Evolutionary conservation across 2,888 invertebrate genomes (phyloP), one percentile per base, ranked within the genome.

Genomic region (Pherbina coryleti): DNA sequence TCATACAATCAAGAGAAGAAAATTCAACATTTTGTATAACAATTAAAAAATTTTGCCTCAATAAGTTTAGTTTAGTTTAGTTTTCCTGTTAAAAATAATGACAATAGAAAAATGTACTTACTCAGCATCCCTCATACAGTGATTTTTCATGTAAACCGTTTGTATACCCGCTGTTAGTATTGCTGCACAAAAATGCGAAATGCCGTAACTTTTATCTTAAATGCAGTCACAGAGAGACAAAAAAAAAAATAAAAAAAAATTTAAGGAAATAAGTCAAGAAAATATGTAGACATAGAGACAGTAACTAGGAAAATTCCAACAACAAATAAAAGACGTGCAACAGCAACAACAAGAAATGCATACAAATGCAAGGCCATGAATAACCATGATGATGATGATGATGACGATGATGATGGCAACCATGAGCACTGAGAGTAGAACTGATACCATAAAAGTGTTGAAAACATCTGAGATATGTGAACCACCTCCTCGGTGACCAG

Each of bases 381-480:
- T 57, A 57, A 72, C 31, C 60, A 72, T 60, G 28, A 67, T 19
- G 44, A 44, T 44, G 44, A 44, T 44, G 14, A 44, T 44, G 44
- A 44, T 31, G 31, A 31, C 5, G 31, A 31, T 44, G 44, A 44
- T 44, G 44, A 31, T 74, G 57, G 73, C 60, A n/a, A 53, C 62
- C 60, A 53, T 49, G 67, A 69, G 28, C 67, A 28, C 44, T 11
- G 44, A 44, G 44, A 7, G 5, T 14, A 28, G 49, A 51, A 25
- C 25, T 67, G 75, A 75, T 75, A 67, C 75, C 75, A 75, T 75
- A 75, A 75, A 75, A 75, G 67, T 73, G 73, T 67, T 75, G 66
- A 75, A 37, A 75, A 67, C 55, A 67, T 67, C n/a, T 75, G 66
- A 66, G 53, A 66, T 34, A 53, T 67, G 34, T 66, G 53, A 66